Percentiles rank a stretch among this genome's conserved stretches.
phyloP scores from a whole-genome alignment of 2,113 vertebrate species.

The Aix galericulata region DNA sequence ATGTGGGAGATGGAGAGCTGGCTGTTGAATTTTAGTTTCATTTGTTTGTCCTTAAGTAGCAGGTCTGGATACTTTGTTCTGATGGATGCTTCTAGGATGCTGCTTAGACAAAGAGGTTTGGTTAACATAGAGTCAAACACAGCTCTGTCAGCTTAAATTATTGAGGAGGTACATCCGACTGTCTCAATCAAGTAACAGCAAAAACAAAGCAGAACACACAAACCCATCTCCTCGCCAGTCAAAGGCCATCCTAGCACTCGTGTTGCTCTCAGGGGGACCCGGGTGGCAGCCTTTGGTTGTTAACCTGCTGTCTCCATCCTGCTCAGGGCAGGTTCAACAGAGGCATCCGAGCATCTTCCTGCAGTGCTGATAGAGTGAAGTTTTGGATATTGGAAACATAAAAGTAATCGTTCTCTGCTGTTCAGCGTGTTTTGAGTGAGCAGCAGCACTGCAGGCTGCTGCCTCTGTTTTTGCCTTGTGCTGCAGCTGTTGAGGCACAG shows the following conservation, averaged over 20 bases:
- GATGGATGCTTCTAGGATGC: background rate
- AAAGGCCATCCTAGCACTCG: background rate
- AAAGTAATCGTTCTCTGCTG: background rate
- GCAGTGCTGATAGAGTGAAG: background rate
- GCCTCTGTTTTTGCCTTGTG: accelerated
- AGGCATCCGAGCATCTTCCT: background rate
- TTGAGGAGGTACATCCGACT: background rate
- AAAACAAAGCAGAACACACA: background rate
- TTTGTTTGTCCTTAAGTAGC: background rate
- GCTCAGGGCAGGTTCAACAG: background rate
- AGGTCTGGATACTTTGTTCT: background rate
- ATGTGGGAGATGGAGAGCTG: slow-evolving; percentile 26
- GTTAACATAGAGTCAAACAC: background rate
- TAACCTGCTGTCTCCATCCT: background rate
- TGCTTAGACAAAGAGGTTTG: background rate
- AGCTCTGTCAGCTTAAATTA: slow-evolving; percentile 1
- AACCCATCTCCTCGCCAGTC: background rate
- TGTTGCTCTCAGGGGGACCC: background rate
- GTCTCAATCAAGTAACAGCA: background rate
- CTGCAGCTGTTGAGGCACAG: background rate
- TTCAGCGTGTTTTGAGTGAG: background rate
- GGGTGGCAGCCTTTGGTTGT: background rate
- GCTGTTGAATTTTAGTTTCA: slow-evolving; percentile 18
- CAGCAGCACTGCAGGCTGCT: background rate
- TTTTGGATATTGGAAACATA: background rate